phyloP scores from a whole-genome alignment of 1,140 invertebrate species.

The Aphaenogaster rudis region DNA sequence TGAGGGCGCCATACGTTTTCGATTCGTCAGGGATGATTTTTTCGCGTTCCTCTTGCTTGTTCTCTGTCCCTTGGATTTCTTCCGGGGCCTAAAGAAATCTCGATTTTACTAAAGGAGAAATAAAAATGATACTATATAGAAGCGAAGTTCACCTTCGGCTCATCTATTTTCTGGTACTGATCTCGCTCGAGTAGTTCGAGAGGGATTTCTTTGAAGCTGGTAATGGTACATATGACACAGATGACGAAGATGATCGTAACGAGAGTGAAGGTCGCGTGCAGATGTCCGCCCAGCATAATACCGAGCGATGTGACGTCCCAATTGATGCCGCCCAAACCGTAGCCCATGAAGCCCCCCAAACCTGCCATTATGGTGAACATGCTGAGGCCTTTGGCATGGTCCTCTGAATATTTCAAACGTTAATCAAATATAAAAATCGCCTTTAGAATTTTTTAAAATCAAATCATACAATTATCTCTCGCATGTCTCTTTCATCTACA shows the following conservation, averaged over 20 bases:
- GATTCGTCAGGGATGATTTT: conserved; percentile 81
- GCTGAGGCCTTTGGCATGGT: conserved; percentile 96
- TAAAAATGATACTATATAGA: background rate
- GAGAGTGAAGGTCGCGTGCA: conserved; percentile 95
- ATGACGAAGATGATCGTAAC: conserved; percentile 95
- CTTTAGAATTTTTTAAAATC: background rate
- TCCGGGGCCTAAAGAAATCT: conserved; percentile 67
- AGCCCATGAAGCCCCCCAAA: conserved; percentile 97
- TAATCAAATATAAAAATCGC: conserved; percentile 20
- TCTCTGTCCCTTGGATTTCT: conserved; percentile 60
- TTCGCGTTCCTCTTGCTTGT: conserved; percentile 75
- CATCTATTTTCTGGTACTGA: conserved; percentile 82
- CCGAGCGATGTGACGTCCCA: conserved; percentile 96
- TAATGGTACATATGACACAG: conserved; percentile 93
- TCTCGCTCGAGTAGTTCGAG: conserved; percentile 88
- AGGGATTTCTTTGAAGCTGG: conserved; percentile 96
- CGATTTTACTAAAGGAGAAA: background rate
- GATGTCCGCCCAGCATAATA: conserved; percentile 93
- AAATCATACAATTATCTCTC: background rate
- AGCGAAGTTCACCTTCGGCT: conserved; percentile 80
- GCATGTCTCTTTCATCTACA: background rate
- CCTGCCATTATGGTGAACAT: conserved; percentile 99
- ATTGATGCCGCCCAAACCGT: conserved; percentile 96
- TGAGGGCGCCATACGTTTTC: conserved; percentile 75
- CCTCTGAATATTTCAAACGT: conserved; percentile 88